Conservation (phyloP, 2,113 vertebrate species). For the human (Homo sapiens) region DNA sequence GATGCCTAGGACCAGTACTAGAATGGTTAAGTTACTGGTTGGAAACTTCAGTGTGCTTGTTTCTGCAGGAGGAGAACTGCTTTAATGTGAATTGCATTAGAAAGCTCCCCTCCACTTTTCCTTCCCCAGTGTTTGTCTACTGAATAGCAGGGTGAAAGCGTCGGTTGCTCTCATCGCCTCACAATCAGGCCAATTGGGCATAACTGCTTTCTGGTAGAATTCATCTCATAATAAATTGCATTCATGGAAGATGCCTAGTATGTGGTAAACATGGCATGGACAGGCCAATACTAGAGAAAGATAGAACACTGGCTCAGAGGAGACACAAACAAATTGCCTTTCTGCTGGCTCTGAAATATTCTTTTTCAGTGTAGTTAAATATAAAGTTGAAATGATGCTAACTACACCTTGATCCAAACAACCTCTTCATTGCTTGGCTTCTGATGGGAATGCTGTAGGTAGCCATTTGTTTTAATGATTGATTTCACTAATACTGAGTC, state of each 20-base stretch:
- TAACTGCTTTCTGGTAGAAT: conserved; percentile 44
- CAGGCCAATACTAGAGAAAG: not conserved
- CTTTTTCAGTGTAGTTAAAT: conserved; percentile 44
- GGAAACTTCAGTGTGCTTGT: not conserved
- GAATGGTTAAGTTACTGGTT: not conserved
- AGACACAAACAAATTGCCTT: conserved; percentile 59
- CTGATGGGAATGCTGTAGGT: conserved; percentile 36
- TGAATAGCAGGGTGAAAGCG: not conserved
- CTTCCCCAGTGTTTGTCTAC: not conserved
- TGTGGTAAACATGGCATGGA: not conserved
- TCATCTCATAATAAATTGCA: not conserved
- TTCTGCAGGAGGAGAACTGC: not conserved
- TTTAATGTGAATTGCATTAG: not conserved
- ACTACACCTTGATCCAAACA: conserved; percentile 27
- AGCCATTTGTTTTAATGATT: conserved; percentile 66
- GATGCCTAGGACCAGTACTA: not conserved
- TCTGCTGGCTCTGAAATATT: conserved; percentile 37
- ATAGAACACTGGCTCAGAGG: not conserved
- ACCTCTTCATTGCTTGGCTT: conserved; percentile 40
- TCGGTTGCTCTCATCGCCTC: not conserved
- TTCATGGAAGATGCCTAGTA: not conserved
- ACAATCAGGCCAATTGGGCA: not conserved
- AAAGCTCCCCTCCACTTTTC: not conserved
- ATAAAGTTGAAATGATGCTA: conserved; percentile 60
- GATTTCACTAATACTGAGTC: conserved; percentile 35